Base-by-base conservation (phyloP, 2,888 invertebrate genomes). In the Phaonia tiefii region DNA sequence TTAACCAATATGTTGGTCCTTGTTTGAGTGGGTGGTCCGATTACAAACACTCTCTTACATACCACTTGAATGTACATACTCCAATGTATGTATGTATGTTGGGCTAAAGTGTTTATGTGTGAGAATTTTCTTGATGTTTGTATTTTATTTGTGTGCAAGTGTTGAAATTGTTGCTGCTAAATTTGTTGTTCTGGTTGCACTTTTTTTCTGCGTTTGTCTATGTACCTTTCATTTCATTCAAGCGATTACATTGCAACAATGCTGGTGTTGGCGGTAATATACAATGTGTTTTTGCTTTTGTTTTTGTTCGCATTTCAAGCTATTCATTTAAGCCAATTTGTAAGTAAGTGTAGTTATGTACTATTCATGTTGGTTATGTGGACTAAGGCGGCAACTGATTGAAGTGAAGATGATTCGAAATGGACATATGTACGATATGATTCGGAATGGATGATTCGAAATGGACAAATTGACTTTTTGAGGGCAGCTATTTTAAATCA, bases 1-100 rank as follows among this genome's bases (percentile, higher is more conserved):
- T 60, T 60, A 60, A 39, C 37, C 63, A 25, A 78, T 63, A 72
- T 69, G 60, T 58, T 58, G 58, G 58, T 22, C 60, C 20, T 39
- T 39, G 60, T 15, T 5, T 37, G 60, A 20, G 17, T 60, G 60
- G 60, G 39, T 60, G 60, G 60, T 15, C 15, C 17, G 60, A 60
- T 60, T 60, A 37, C 15, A 37, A 60, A 60, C 60, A 37, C 25
- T 2, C 22, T 22, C 22, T 1, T 25, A 51, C 51, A 22, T 10
- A 22, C 51, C 51, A 51, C 22, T 22, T 20, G 8, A 1, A 51
- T 15, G n/a, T n/a, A 49, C 49, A 11, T 13, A 44, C 4, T 3
- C 11, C 42, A 5, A n/a, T 44, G 2, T 22, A 54, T 20, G 26
- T 0, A 58, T 2, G 13, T 26, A 58, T 13, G 1, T 26, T 2